Conservation (phyloP, 2,888 invertebrate species). For the Andricus curvator region DNA sequence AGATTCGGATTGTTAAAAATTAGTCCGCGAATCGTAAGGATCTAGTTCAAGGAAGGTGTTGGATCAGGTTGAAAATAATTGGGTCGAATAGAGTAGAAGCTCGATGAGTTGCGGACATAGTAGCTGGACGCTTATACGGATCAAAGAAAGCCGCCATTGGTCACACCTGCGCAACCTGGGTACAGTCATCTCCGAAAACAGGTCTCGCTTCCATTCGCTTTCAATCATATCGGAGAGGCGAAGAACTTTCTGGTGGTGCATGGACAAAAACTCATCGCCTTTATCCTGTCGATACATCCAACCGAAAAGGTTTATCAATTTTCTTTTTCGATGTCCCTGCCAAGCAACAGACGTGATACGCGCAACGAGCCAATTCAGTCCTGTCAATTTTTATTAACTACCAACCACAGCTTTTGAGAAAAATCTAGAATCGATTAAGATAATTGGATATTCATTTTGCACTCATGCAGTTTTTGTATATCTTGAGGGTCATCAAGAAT, state of each 20-base stretch:
- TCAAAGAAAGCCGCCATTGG: slow-evolving; percentile 77
- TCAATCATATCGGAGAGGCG: slow-evolving; percentile 24
- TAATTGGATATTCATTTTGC: neutral
- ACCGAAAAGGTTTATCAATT: slow-evolving; percentile 9
- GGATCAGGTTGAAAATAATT: slow-evolving; percentile 49
- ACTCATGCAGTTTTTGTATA: no score
- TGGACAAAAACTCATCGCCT: slow-evolving; percentile 29
- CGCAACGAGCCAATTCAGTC: slow-evolving; percentile 31
- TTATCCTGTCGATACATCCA: slow-evolving; percentile 28
- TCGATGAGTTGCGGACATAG: slow-evolving; percentile 71
- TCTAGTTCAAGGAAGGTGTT: slow-evolving; percentile 44
- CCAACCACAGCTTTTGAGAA: neutral
- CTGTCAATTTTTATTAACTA: slow-evolving; percentile 33
- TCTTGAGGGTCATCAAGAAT: no score
- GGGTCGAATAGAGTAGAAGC: slow-evolving; percentile 55
- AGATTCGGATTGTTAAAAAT: slow-evolving; percentile 15
- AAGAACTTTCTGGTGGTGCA: slow-evolving; percentile 19
- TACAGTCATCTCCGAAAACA: slow-evolving; percentile 72
- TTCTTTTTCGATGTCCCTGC: neutral
- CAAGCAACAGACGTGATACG: neutral
- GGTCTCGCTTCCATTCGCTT: slow-evolving; percentile 50
- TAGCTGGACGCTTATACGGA: slow-evolving; percentile 73
- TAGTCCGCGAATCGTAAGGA: slow-evolving; percentile 20
- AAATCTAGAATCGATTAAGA: slow-evolving; percentile 6
- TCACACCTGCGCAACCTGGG: slow-evolving; percentile 76